Conservation (phyloP, 1,140 invertebrate genomes). For the Diplogasteroides magnus region DNA sequence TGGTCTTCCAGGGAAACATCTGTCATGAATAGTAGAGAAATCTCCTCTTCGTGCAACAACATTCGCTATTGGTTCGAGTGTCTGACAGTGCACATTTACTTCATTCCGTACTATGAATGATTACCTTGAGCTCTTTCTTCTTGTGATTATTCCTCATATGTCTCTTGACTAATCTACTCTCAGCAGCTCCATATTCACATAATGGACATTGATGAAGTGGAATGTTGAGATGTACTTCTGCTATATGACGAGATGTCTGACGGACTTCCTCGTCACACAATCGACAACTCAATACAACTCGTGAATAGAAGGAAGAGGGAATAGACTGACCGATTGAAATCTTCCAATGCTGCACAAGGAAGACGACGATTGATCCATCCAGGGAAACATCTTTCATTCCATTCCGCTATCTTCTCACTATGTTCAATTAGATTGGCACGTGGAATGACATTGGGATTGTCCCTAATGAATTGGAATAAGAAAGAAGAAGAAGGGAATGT, state of each 20-base stretch:
- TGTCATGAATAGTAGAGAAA: slow-evolving; percentile 45
- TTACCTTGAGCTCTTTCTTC: not conserved
- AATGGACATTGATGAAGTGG: slow-evolving; percentile 44
- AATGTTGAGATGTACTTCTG: slow-evolving; percentile 39
- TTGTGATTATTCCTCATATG: slow-evolving; percentile 45
- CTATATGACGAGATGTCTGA: slow-evolving; percentile 45
- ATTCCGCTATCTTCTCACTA: slow-evolving; percentile 39
- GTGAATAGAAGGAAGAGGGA: slow-evolving; percentile 3
- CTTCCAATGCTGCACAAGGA: slow-evolving; percentile 35
- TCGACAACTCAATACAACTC: no score
- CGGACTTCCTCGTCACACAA: slow-evolving; percentile 43
- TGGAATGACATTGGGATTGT: slow-evolving; percentile 32
- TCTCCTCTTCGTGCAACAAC: slow-evolving; percentile 39
- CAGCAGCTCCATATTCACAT: slow-evolving; percentile 46
- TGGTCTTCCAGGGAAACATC: slow-evolving; percentile 45
- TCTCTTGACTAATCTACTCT: slow-evolving; percentile 39
- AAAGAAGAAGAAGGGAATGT: no score
- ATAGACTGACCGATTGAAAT: slow-evolving; percentile 37
- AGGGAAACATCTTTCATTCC: slow-evolving; percentile 48
- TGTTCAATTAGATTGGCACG: slow-evolving; percentile 38
- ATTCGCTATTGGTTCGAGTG: slow-evolving; percentile 43
- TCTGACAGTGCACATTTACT: not conserved
- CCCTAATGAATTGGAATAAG: no score
- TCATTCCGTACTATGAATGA: not conserved
- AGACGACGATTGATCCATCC: slow-evolving; percentile 47